Conservation (phyloP, 1,140 invertebrate species). For the Homalodisca vitripennis region DNA sequence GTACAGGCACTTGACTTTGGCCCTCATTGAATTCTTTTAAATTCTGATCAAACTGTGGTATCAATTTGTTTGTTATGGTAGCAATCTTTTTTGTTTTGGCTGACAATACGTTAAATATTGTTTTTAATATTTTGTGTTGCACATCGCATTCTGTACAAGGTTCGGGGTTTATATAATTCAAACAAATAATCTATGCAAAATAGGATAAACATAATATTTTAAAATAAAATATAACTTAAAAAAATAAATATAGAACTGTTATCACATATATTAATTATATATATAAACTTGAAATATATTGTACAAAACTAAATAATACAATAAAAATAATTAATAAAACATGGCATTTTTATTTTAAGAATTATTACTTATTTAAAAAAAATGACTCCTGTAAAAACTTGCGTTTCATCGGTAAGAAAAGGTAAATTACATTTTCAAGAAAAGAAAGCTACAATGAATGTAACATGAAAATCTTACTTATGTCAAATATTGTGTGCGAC, state of each 20-base stretch:
- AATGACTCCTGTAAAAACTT: not conserved
- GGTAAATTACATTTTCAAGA: not conserved
- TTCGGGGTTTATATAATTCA: not conserved
- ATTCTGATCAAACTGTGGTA: not conserved
- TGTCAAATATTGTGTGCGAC: slow-evolving; percentile 20
- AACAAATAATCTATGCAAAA: not conserved
- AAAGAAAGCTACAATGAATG: not conserved
- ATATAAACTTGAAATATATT: not conserved
- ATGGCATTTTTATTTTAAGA: slow-evolving; percentile 9
- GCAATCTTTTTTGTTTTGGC: not conserved
- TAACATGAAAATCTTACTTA: not conserved
- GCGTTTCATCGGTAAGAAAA: not conserved
- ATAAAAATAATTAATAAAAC: slow-evolving; percentile 19
- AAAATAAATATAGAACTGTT: not conserved
- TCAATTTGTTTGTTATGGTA: not conserved
- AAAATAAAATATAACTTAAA: not conserved
- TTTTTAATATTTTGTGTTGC: no score
- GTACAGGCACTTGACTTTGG: slow-evolving; percentile 19
- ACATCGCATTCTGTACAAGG: not conserved
- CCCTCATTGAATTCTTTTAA: not conserved
- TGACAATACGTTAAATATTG: no score
- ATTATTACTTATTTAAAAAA: not conserved
- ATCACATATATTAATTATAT: not conserved
- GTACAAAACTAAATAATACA: not conserved
- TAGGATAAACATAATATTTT: not conserved